Conservation (phyloP, 2,888 invertebrate genomes). For the Phania funesta region DNA sequence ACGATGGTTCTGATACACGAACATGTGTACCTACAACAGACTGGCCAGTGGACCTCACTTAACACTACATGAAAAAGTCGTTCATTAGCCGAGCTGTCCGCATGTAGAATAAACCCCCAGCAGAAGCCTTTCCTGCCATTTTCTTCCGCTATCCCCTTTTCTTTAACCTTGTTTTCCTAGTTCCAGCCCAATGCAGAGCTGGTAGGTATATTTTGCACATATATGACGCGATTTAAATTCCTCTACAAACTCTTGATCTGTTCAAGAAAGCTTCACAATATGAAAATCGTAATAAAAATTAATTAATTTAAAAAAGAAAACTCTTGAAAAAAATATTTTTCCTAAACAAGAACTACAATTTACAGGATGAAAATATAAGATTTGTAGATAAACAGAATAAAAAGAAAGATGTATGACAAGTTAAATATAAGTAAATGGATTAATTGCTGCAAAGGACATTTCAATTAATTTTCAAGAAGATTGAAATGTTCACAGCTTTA, state of each 20-base stretch:
- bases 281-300: neutral
- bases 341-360: conserved; percentile 13
- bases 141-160: no score
- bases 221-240: conserved; percentile 25
- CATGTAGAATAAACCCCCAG: no score
- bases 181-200: no score
- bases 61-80: no score
- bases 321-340: neutral
- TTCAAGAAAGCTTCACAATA: no score
- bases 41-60: no score
- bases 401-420: conserved; percentile 59
- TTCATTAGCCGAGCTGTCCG: no score
- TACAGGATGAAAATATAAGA: neutral
- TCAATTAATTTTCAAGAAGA: conserved; percentile 68
- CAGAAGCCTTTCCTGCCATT: no score
- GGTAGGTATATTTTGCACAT: no score
- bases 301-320: conserved; percentile 31
- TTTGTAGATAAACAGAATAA: conserved; percentile 21
- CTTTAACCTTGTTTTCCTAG: neutral
- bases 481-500: conserved; percentile 12
- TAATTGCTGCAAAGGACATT: conserved; percentile 71
- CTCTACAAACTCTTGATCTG: conserved; percentile 13
- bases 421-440: conserved; percentile 67
- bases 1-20: no score
- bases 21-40: no score